Conservation (phyloP, 2,888 invertebrate species). For the Neoascia interrupta region DNA sequence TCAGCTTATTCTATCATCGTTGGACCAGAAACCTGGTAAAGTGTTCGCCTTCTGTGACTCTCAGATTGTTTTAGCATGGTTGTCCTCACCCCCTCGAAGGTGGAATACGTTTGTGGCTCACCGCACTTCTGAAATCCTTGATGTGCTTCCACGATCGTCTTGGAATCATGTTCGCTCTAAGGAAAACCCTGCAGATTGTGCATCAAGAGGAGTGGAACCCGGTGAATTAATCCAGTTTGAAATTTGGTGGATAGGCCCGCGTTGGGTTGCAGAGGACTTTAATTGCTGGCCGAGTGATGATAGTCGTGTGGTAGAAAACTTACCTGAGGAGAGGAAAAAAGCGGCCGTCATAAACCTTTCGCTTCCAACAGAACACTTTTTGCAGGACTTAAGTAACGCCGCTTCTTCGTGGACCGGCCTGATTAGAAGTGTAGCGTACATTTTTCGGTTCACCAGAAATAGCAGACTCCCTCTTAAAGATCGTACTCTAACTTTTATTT, state of each 20-base stretch:
- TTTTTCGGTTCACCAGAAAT: not conserved
- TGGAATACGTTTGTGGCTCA: constrained; percentile 32
- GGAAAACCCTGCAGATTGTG: constrained; percentile 70
- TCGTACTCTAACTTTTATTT: not conserved
- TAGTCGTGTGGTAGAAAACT: too few species aligned
- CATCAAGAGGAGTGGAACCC: constrained; percentile 64
- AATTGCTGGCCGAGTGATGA: constrained; percentile 6
- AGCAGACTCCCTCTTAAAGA: not conserved
- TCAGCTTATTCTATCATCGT: not conserved
- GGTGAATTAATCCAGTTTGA: constrained; percentile 35
- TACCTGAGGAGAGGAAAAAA: constrained; percentile 13
- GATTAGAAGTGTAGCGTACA: not conserved
- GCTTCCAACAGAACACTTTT: not conserved
- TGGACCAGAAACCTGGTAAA: not conserved
- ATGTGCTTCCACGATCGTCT: not conserved
- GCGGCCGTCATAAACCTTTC: not conserved
- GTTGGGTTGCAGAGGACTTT: constrained; percentile 14
- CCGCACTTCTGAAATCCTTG: constrained; percentile 64
- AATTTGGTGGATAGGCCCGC: constrained; percentile 15
- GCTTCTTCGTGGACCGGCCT: not conserved
- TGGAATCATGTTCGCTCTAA: constrained; percentile 67
- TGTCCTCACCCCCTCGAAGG: constrained; percentile 55
- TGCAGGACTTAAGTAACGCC: not conserved
- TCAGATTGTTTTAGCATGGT: constrained; percentile 67
- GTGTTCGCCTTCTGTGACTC: constrained; percentile 60